Evolutionary conservation across 2,888 invertebrate genomes (phyloP).

Genomic region (Lingula anatina): DNA sequence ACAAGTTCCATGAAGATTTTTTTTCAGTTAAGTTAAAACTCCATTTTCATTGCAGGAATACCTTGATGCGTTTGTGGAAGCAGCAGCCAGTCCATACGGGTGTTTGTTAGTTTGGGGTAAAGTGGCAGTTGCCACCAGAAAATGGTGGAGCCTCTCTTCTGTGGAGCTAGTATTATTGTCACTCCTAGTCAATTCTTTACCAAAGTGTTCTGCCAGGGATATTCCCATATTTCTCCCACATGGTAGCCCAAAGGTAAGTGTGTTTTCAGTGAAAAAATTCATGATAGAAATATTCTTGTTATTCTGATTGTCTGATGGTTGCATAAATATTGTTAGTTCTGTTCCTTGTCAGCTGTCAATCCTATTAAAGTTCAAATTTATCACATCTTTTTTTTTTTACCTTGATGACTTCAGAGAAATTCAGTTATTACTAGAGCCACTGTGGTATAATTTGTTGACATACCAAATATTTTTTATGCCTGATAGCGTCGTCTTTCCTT

Average conservation of each 20-base stretch:
- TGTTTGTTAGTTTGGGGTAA: slow-evolving; percentile 77
- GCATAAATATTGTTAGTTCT: too few species aligned
- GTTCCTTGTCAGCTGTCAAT: too few species aligned
- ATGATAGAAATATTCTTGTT: too few species aligned
- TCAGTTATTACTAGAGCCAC: neutral
- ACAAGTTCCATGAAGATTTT: too few species aligned
- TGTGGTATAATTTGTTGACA: neutral
- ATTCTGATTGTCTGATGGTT: too few species aligned
- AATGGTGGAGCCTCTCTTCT: slow-evolving; percentile 77
- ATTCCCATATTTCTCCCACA: slow-evolving; percentile 82
- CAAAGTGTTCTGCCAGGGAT: slow-evolving; percentile 70
- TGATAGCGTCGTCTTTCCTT: neutral
- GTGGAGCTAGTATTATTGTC: slow-evolving; percentile 72
- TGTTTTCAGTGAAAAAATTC: too few species aligned
- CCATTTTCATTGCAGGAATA: slow-evolving; percentile 59
- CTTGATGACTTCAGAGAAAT: neutral
- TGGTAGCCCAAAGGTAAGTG: slow-evolving; percentile 75
- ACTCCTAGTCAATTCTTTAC: slow-evolving; percentile 56
- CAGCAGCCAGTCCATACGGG: slow-evolving; percentile 78
- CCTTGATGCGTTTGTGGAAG: slow-evolving; percentile 74
- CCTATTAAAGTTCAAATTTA: too few species aligned
- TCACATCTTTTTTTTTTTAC: neutral
- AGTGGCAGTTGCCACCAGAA: slow-evolving; percentile 78
- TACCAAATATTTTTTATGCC: neutral
- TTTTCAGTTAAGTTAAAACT: too few species aligned